These are phyloP conservation scores for Folsomia candida DNA, from an alignment of 2,888 invertebrate genomes.

Conservation along the genomic window DNA sequence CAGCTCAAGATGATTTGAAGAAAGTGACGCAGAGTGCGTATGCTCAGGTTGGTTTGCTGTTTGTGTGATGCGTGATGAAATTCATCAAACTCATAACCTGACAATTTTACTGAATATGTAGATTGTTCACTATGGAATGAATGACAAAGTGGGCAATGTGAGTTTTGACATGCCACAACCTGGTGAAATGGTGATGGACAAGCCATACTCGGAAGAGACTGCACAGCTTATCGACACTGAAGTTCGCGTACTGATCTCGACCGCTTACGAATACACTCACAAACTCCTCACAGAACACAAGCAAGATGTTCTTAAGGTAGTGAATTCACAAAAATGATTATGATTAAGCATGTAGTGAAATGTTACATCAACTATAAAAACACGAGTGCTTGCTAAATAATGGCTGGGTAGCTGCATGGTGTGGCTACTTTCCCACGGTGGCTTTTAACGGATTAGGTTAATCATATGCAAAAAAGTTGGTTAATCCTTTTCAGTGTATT, in stretches of 20 bases:
- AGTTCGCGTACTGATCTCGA: conserved; percentile 73
- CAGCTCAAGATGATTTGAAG: conserved; percentile 97
- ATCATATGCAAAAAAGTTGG: no score
- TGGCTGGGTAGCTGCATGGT: neutral
- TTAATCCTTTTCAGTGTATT: no score
- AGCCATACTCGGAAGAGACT: conserved; percentile 96
- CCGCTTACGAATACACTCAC: conserved; percentile 78
- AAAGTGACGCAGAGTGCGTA: conserved; percentile 98
- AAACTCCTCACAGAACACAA: conserved; percentile 75
- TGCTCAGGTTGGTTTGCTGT: conserved; percentile 66
- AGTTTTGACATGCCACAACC: conserved; percentile 92
- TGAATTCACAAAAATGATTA: neutral
- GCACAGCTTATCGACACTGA: conserved; percentile 94
- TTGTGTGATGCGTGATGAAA: neutral
- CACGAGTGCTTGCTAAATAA: no score
- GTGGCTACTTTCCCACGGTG: no score
- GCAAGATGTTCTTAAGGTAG: conserved; percentile 76
- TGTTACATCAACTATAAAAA: neutral
- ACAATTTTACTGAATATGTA: conserved; percentile 51
- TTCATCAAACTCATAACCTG: neutral
- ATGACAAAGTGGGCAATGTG: conserved; percentile 91
- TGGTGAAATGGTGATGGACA: conserved; percentile 88
- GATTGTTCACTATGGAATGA: conserved; percentile 97
- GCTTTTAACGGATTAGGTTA: no score
- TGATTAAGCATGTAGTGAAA: no score